phyloP scores from a whole-genome alignment of 2,888 invertebrate genomes.

The Drosophila mayaguana region DNA sequence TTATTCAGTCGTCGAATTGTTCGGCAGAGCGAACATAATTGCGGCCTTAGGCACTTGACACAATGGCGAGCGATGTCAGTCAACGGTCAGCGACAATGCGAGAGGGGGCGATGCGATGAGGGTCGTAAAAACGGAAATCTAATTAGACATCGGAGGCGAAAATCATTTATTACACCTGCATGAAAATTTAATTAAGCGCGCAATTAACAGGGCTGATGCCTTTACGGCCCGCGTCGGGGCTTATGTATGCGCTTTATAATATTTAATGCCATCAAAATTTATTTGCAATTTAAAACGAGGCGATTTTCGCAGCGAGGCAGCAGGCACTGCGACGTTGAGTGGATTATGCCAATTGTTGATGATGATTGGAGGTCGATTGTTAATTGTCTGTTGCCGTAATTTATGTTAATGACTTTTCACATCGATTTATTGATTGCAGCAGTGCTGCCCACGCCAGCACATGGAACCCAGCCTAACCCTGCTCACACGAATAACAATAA shows the following conservation, averaged over 20 bases:
- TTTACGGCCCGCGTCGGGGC: slow-evolving; percentile 26
- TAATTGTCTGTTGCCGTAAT: slow-evolving; percentile 73
- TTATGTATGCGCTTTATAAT: slow-evolving; percentile 64
- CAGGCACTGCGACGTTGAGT: slow-evolving; percentile 68
- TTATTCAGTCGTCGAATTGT: slow-evolving; percentile 20
- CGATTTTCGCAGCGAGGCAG: slow-evolving; percentile 56
- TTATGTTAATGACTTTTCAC: slow-evolving; percentile 74
- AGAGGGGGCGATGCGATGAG: background rate
- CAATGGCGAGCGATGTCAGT: slow-evolving; percentile 26
- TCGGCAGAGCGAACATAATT: slow-evolving; percentile 34
- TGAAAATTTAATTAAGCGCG: slow-evolving; percentile 80
- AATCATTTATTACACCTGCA: slow-evolving; percentile 80
- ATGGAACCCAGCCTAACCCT: slow-evolving; percentile 37
- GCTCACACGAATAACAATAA: slow-evolving; percentile 17
- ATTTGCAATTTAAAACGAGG: slow-evolving; percentile 76
- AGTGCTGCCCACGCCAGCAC: background rate
- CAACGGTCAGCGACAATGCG: slow-evolving; percentile 15
- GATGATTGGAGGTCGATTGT: slow-evolving; percentile 75
- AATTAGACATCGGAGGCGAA: slow-evolving; percentile 66
- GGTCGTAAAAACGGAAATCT: slow-evolving; percentile 69
- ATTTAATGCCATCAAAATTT: slow-evolving; percentile 77
- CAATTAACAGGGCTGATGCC: slow-evolving; percentile 65
- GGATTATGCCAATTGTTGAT: slow-evolving; percentile 78
- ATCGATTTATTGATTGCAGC: slow-evolving; percentile 73
- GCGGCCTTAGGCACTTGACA: slow-evolving; percentile 47